Percentiles rank a stretch among this genome's conserved stretches.
Conservation (phyloP, 2,888 invertebrate genomes). For the Drosophila pseudotakahashii region DNA sequence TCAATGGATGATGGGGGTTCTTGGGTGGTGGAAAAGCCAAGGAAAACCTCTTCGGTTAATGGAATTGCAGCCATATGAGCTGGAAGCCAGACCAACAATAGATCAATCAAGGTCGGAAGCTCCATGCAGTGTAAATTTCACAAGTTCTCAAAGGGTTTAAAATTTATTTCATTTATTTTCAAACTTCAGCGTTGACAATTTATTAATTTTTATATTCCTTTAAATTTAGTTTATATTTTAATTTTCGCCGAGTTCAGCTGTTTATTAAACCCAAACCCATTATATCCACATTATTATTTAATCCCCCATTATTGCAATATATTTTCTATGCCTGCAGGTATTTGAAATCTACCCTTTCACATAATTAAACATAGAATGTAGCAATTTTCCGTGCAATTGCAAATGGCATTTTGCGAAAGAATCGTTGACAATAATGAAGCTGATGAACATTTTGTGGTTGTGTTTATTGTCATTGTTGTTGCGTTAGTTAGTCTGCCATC, state of each 20-base stretch:
- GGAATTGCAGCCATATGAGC: conserved; percentile 31
- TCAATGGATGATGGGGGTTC: conserved; percentile 10
- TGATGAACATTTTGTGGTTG: conserved; percentile 66
- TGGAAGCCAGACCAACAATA: background rate
- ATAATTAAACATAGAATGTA: conserved; percentile 5
- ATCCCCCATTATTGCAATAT: background rate
- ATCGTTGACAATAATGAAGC: conserved; percentile 69
- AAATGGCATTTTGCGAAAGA: conserved; percentile 35
- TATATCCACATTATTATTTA: background rate
- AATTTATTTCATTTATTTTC: too few species aligned
- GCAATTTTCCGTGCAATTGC: conserved; percentile 13
- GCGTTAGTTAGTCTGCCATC: conserved; percentile 36
- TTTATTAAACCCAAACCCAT: background rate
- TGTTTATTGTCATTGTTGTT: conserved; percentile 59
- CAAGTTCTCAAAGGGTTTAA: too few species aligned
- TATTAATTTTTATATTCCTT: too few species aligned
- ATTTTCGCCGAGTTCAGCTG: background rate
- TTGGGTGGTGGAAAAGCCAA: background rate
- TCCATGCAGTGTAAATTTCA: background rate
- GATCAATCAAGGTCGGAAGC: conserved; percentile 30
- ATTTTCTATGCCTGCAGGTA: conserved; percentile 1
- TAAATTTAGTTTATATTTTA: too few species aligned
- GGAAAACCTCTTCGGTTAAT: conserved; percentile 29
- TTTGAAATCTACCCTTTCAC: conserved; percentile 1
- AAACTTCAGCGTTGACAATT: too few species aligned